These are phyloP conservation scores for Ranitomeya imitator DNA, from an alignment of 2,113 vertebrate genomes.

Conservation along the genomic window DNA sequence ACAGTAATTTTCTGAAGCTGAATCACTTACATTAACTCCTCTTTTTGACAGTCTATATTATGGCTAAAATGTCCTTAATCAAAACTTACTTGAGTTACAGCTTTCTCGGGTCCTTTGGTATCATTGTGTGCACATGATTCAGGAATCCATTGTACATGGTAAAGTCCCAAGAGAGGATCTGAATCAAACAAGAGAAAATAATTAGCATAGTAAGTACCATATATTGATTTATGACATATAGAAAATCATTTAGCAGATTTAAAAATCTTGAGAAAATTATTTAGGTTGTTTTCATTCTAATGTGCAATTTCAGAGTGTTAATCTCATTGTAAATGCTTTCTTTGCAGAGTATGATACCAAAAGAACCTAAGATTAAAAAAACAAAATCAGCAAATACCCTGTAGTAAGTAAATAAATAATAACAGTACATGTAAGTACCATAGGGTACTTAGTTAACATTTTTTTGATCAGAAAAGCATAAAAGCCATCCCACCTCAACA, in stretches of 20 bases:
- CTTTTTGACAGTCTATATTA: neutral
- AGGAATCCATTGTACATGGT: constrained; percentile 86
- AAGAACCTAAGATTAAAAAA: too few species aligned
- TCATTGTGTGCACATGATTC: constrained; percentile 87
- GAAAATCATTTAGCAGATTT: neutral
- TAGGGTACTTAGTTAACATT: too few species aligned
- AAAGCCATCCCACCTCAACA: too few species aligned
- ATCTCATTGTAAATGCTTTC: too few species aligned
- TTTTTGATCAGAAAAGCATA: too few species aligned
- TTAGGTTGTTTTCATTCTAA: too few species aligned
- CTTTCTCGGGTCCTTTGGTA: constrained; percentile 75
- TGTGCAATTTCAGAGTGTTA: too few species aligned
- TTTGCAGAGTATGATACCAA: too few species aligned
- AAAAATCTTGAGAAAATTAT: neutral
- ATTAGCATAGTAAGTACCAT: neutral
- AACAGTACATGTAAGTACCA: too few species aligned
- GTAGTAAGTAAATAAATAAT: too few species aligned
- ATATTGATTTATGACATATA: neutral
- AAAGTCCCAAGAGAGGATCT: constrained; percentile 77
- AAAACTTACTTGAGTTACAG: constrained; percentile 80
- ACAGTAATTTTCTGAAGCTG: neutral
- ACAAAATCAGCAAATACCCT: too few species aligned
- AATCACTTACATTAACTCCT: neutral
- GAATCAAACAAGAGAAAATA: constrained; percentile 60
- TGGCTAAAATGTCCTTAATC: neutral